Base-by-base conservation (phyloP, 2,113 vertebrate genomes). In the Salvelinus namaycush region DNA sequence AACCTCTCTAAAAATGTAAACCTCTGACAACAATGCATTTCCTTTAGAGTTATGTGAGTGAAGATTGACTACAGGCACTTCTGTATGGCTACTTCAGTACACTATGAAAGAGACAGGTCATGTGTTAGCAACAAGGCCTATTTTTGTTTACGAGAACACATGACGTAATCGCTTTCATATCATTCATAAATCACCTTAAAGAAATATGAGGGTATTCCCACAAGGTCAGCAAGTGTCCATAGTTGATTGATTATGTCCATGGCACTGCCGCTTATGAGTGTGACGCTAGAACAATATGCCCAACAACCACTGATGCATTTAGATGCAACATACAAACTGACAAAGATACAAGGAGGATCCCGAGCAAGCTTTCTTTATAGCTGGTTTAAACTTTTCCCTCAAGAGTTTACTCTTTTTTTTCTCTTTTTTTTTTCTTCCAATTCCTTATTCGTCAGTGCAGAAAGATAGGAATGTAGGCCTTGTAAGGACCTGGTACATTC, bases 361-460 rank as follows among this genome's bases (percentile, higher is more conserved):
- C 51, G 66, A 59, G 84, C 78, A 81, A 72, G n/a, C 12, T 84
- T 76, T 76, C 67, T 68, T 26, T 68, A 66, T 72, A 44, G 64
- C 73, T 82, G 73, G 76, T 84, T 90, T 74, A 79, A 79, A 75
- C 34, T 31, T 77, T 44, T 29, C 26, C 62, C 6, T 16, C 34
- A 59, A 39, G 20, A 16, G 76, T 14, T 54, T 54, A 4, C 16
- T 12, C 4, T 18, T 18, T 54, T 54, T 18, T 49, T 69, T 48
- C 66, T 57, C 49, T 72, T 39, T 60, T 18, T 72, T 62, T 57
- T 73, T 62, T 81, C 75, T 84, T 27, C 68, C 68, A 5, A 26
- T 27, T 70, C 82, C 31, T 64, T 83, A 49, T 51, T 83, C 76
- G 80, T 88, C 80, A 88, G 86, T 79, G 83, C 83, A 84, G 81